phyloP scores from a whole-genome alignment of 2,113 vertebrate species.

The Colossoma macropomum region DNA sequence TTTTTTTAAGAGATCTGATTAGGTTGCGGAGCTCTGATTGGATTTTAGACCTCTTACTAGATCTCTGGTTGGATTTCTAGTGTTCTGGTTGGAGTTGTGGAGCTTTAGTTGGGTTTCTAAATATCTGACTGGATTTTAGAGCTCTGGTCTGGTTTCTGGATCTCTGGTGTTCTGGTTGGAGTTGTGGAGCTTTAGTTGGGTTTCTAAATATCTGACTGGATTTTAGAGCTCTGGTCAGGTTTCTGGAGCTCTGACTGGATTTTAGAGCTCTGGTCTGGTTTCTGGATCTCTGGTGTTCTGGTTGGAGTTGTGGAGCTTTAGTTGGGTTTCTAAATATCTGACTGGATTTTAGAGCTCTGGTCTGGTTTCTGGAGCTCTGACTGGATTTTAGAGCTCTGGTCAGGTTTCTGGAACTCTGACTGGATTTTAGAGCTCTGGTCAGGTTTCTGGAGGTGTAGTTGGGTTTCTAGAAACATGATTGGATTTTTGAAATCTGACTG shows the following conservation, averaged over 20 bases:
- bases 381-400: slow-evolving; percentile 50
- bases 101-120: background rate
- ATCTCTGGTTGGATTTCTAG: background rate
- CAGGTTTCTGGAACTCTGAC: too few relatives aligned
- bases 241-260: background rate
- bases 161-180: background rate
- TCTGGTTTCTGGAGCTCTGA: background rate
- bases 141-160: background rate
- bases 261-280: too few relatives aligned
- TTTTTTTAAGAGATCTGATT: too few relatives aligned
- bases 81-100: background rate
- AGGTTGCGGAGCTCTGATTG: background rate
- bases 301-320: background rate
- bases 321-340: background rate
- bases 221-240: too few relatives aligned
- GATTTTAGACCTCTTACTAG: too few relatives aligned
- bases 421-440: too few relatives aligned
- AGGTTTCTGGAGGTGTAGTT: background rate
- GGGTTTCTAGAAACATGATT: background rate
- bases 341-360: background rate
- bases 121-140: background rate
- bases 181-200: slow-evolving; percentile 51
- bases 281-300: background rate
- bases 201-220: too few relatives aligned
- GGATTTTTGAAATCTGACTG: background rate